These are phyloP conservation scores for Rostratula benghalensis DNA, from an alignment of 2,113 vertebrate species.

Conservation along the genomic window DNA sequence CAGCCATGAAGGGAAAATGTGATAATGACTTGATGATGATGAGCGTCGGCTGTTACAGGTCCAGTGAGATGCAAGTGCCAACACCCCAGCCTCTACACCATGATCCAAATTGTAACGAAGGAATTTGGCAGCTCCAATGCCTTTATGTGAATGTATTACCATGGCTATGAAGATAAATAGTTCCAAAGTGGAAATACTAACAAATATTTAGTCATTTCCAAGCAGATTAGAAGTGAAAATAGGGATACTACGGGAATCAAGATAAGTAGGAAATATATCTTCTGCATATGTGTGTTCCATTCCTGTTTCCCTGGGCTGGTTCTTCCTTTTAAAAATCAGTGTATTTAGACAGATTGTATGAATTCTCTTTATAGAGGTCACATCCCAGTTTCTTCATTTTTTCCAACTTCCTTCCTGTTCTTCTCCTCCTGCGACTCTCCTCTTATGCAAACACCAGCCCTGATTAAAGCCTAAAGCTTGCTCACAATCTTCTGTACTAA, in stretches of 20 bases:
- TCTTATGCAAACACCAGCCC: constrained; percentile 16
- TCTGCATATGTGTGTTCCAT: neutral
- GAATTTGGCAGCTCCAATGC: constrained; percentile 59
- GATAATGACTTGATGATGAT: constrained; percentile 74
- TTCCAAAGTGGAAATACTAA: constrained; percentile 71
- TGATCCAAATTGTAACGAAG: constrained; percentile 44
- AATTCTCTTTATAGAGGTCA: neutral
- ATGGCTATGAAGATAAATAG: constrained; percentile 65
- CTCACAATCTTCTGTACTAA: neutral
- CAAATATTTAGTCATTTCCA: constrained; percentile 65
- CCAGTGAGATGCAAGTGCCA: constrained; percentile 54
- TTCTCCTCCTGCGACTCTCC: neutral
- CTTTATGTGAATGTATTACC: constrained; percentile 56
- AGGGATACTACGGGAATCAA: constrained; percentile 19
- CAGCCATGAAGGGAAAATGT: constrained; percentile 54
- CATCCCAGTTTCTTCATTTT: neutral
- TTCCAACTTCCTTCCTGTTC: neutral
- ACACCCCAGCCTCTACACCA: constrained; percentile 2
- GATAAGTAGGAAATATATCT: constrained; percentile 43
- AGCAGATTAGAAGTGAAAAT: constrained; percentile 62
- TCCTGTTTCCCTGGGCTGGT: constrained; percentile 13
- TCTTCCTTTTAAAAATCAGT: constrained; percentile 2
- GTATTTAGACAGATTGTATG: neutral
- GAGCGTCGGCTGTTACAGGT: constrained; percentile 51
- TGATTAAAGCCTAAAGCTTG: neutral